Percentiles rank a stretch among this genome's conserved stretches.
These are phyloP conservation scores for Caenorhabditis imperialis DNA, from an alignment of 2,888 invertebrate species.

Conservation along the genomic window DNA sequence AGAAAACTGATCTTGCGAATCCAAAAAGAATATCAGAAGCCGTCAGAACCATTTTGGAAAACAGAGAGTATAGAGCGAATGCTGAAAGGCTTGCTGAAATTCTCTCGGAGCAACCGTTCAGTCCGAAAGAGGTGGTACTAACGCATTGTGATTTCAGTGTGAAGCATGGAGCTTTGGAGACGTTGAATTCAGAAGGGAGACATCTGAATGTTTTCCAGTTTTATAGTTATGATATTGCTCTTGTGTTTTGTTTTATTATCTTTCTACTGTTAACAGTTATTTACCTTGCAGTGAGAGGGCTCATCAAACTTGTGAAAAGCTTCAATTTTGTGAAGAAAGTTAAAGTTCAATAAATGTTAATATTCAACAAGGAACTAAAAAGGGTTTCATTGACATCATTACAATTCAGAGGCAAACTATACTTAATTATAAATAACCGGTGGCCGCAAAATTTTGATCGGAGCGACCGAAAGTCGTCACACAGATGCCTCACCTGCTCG, in stretches of 20 bases:
- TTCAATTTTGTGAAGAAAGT: too few species aligned
- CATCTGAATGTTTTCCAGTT: constrained; percentile 49
- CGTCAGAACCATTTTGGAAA: constrained; percentile 25
- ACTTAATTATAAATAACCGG: too few species aligned
- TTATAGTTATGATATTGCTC: constrained; percentile 38
- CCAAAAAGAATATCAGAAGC: constrained; percentile 29
- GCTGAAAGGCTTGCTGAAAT: constrained; percentile 20
- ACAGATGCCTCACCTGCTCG: too few species aligned
- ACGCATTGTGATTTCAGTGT: constrained; percentile 41
- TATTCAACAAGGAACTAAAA: too few species aligned
- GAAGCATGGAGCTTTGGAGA: constrained; percentile 24
- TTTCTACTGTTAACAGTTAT: background rate
- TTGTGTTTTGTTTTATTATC: background rate
- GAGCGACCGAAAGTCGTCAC: too few species aligned
- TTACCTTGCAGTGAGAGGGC: background rate
- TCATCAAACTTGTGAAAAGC: background rate
- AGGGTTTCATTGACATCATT: too few species aligned
- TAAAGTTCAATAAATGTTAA: too few species aligned
- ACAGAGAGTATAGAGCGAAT: constrained; percentile 18
- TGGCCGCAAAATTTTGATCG: too few species aligned
- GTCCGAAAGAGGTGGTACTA: constrained; percentile 35
- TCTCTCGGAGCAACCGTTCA: constrained; percentile 13
- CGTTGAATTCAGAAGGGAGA: constrained; percentile 44
- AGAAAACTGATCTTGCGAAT: constrained; percentile 30
- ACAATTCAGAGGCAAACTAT: too few species aligned